These are phyloP conservation scores for Lissonota sp. DNA, from an alignment of 2,888 invertebrate genomes.

Conservation along the genomic window DNA sequence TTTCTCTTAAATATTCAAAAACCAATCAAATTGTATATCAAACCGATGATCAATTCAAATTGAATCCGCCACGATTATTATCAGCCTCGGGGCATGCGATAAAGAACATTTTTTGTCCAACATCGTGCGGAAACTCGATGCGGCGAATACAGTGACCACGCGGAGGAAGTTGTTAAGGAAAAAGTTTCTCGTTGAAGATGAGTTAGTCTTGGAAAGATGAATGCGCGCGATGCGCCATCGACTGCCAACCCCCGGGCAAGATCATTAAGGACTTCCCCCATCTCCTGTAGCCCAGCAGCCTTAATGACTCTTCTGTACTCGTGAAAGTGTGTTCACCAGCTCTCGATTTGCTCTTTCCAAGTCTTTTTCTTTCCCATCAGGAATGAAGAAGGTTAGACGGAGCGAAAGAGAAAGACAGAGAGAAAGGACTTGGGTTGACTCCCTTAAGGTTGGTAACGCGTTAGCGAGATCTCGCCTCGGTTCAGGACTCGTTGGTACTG, in stretches of 20 bases:
- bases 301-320: slow-evolving; percentile 58
- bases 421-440: neutral
- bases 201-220: slow-evolving; percentile 11
- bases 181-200: neutral
- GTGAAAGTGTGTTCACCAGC: slow-evolving; percentile 55
- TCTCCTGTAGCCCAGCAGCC: slow-evolving; percentile 27
- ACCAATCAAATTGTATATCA: no score
- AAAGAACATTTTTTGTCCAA: no score
- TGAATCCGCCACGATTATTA: no score
- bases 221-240: slow-evolving; percentile 26
- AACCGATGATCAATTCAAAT: no score
- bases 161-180: neutral
- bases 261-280: slow-evolving; percentile 47
- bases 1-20: no score
- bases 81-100: no score
- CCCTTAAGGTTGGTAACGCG: slow-evolving; percentile 12
- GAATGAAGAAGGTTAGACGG: neutral
- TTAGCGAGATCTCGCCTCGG: slow-evolving; percentile 45
- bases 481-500: slow-evolving; percentile 5
- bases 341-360: neutral
- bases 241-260: slow-evolving; percentile 18
- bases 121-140: no score
- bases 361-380: slow-evolving; percentile 9
- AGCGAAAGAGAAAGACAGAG: neutral
- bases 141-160: no score